Percentiles rank a stretch among this genome's conserved stretches.
Evolutionary conservation across 2,888 invertebrate genomes (phyloP).

Genomic region (Ischnura elegans): DNA sequence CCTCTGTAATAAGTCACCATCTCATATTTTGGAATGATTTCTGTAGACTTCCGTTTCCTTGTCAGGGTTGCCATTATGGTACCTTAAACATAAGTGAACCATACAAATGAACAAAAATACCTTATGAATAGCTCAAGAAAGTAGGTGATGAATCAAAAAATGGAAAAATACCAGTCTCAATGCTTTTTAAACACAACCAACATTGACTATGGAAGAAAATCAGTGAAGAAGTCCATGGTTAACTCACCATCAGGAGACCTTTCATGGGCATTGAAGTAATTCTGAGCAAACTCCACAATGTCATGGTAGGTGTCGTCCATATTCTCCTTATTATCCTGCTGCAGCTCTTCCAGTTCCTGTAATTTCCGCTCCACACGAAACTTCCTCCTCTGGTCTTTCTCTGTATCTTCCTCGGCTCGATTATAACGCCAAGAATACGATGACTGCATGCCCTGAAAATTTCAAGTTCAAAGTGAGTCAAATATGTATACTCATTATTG

Average conservation of each 20-base stretch:
- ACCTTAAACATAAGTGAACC: constrained; percentile 73
- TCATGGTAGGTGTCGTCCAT: constrained; percentile 86
- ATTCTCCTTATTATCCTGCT: constrained; percentile 78
- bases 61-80: constrained; percentile 93
- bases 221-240: too few relatives aligned
- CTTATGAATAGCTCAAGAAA: too few relatives aligned
- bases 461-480: background rate
- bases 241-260: constrained; percentile 87
- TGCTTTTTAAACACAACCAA: too few relatives aligned
- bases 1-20: constrained; percentile 95
- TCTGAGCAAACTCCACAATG: constrained; percentile 95
- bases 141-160: too few relatives aligned
- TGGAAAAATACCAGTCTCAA: too few relatives aligned
- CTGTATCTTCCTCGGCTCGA: constrained; percentile 77
- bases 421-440: constrained; percentile 75
- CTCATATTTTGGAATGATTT: constrained; percentile 92
- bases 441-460: constrained; percentile 71
- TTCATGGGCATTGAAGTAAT: constrained; percentile 94
- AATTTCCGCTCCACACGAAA: constrained; percentile 92
- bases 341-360: constrained; percentile 87
- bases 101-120: too few relatives aligned
- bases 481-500: background rate
- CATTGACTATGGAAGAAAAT: too few relatives aligned
- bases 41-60: constrained; percentile 85
- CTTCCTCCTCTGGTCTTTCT: constrained; percentile 89